Base-by-base conservation (phyloP, 1,140 invertebrate species). In the Akabosia matsudoensis region DNA sequence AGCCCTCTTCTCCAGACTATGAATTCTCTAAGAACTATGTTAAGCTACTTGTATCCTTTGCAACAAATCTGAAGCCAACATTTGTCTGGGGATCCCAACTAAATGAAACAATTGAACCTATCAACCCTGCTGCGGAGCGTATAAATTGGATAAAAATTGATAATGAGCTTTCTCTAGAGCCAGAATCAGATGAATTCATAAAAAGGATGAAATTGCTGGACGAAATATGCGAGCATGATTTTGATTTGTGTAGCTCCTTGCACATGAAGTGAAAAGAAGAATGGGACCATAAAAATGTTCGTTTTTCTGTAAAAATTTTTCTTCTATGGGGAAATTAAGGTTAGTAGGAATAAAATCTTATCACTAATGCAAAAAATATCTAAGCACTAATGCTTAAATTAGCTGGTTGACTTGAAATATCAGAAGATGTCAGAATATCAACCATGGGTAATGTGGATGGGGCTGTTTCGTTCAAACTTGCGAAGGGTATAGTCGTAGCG, bases 151-250 rank as follows among this genome's bases (percentile, higher is more conserved):
- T 56, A n/a, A 10, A 16, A 16, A 56, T 56, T 56, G 54, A 56
- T 22, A 56, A 56, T 56, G 54, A 56, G n/a, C n/a, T 56, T 3
- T 4, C 4, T 4, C 7, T 56, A 22, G 10, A 56, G 22, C 4
- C 54, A 24, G 54, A 56, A 56, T 16, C 54, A 4, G 54, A 56
- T 22, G 54, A 56, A 13, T 56, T 56, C 24, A 16, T 45, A 4
- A 24, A 22, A 13, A 56, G 54, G 3, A 56, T 56, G 54, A 56
- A 24, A 56, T 13, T 56, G 14, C 4, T 56, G 10, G 54, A 56
- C 24, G 54, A 56, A 56, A 56, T 56, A n/a, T 56, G 54, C 54
- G 22, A 56, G n/a, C 14, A 56, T 56, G 54, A 56, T 22, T 56
- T 56, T 56, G 54, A 56, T 22, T 56, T 16, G 10, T 56, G 54